phyloP scores from a whole-genome alignment of 2,797 vertebrate species.

The Stomatorhinus walkeri region DNA sequence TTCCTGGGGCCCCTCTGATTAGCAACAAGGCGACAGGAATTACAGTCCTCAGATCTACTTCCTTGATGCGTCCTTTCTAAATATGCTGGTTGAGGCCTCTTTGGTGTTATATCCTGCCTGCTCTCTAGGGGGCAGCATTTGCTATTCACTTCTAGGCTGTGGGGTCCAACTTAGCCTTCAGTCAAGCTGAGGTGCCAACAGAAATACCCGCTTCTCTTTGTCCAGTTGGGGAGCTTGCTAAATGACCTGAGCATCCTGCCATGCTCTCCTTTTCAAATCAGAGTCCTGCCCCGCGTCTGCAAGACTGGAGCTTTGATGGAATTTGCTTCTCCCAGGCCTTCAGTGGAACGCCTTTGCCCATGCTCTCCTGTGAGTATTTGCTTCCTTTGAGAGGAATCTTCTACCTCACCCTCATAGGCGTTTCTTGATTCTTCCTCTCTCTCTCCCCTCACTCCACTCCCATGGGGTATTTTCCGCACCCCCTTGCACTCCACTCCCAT shows the following conservation, averaged over 20 bases:
- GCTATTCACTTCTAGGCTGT: background rate
- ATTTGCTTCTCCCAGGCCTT: background rate
- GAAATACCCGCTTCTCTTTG: background rate
- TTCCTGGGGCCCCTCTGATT: background rate
- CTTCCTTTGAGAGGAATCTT: background rate
- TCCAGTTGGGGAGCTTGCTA: background rate
- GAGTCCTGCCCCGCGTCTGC: background rate
- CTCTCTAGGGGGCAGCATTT: background rate
- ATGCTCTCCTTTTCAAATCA: background rate
- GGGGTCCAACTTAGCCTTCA: background rate
- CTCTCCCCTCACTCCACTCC: background rate
- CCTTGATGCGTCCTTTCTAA: background rate
- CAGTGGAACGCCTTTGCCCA: background rate
- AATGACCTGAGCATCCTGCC: background rate
- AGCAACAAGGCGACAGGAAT: background rate
- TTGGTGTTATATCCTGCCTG: background rate
- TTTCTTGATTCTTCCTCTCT: background rate
- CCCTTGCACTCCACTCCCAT: background rate
- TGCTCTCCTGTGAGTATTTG: background rate
- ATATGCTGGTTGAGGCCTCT: background rate
- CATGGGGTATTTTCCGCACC: background rate
- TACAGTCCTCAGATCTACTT: background rate
- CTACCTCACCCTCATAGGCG: background rate
- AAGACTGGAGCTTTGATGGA: background rate
- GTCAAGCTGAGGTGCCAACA: background rate